Conservation (phyloP, 2,888 invertebrate species). For the Acleris laterana region DNA sequence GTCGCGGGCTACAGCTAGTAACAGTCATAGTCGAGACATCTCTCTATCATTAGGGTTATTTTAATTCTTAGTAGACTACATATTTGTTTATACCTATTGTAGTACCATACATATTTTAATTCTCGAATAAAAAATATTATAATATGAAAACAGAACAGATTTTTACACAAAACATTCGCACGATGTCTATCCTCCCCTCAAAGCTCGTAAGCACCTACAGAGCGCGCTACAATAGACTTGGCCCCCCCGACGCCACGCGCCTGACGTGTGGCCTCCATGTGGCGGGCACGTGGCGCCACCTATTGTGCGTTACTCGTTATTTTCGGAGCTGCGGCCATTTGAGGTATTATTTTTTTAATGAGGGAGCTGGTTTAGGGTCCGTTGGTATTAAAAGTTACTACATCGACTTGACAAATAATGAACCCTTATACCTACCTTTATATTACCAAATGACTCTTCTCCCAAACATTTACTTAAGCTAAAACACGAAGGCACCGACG, state of each 20-base stretch:
- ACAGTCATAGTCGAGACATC: too few relatives aligned
- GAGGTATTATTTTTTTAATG: slow-evolving; percentile 5
- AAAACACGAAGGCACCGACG: too few relatives aligned
- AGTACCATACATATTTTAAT: too few relatives aligned
- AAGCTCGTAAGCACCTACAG: neutral
- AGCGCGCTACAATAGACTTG: slow-evolving; percentile 44
- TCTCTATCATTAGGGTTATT: too few relatives aligned
- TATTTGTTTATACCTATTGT: too few relatives aligned
- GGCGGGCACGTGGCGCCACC: slow-evolving; percentile 62
- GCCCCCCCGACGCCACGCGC: slow-evolving; percentile 54
- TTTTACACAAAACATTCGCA: slow-evolving; percentile 24
- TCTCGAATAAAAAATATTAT: too few relatives aligned
- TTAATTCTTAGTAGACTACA: too few relatives aligned
- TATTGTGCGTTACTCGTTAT: slow-evolving; percentile 67
- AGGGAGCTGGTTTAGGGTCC: slow-evolving; percentile 1
- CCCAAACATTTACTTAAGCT: too few relatives aligned
- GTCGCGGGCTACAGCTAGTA: too few relatives aligned
- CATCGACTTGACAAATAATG: neutral
- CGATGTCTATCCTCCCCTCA: slow-evolving; percentile 9
- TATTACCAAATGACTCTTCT: too few relatives aligned
- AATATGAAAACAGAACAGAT: neutral
- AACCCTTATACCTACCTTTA: neutral
- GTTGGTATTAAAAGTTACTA: neutral
- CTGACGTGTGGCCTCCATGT: slow-evolving; percentile 61
- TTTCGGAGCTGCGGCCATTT: slow-evolving; percentile 43